A percentile compares a stretch with the other conserved stretches of the same genome.
These are phyloP conservation scores for Acronicta psi DNA, from an alignment of 2,888 invertebrate species.

Conservation along the genomic window DNA sequence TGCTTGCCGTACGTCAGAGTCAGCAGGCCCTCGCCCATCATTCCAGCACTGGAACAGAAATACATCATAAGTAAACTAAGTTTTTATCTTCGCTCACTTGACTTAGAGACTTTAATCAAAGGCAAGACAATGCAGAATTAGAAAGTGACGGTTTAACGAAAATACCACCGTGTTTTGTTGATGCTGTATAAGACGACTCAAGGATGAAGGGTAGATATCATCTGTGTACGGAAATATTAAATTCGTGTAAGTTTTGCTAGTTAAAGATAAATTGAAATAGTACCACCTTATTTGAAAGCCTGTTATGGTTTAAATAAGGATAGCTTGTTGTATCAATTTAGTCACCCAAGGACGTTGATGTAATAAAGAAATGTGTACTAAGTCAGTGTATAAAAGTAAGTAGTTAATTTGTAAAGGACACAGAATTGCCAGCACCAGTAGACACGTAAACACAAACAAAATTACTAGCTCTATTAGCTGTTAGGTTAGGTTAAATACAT, in stretches of 20 bases:
- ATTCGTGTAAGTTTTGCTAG: too few relatives aligned
- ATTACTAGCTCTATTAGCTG: neutral
- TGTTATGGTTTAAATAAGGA: too few relatives aligned
- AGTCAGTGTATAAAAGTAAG: too few relatives aligned
- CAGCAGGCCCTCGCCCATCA: constrained; percentile 93
- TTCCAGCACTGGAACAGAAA: constrained; percentile 84
- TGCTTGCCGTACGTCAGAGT: constrained; percentile 98
- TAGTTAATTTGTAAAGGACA: too few relatives aligned
- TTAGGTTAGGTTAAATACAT: constrained; percentile 1
- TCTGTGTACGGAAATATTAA: constrained; percentile 20
- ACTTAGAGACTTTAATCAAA: neutral
- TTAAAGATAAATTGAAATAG: too few relatives aligned
- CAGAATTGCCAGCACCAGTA: too few relatives aligned
- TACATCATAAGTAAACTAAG: constrained; percentile 26
- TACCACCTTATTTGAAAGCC: too few relatives aligned
- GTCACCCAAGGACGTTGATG: too few relatives aligned
- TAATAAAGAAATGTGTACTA: too few relatives aligned
- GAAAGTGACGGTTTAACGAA: constrained; percentile 2
- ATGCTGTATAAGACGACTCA: constrained; percentile 17
- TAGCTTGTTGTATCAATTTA: too few relatives aligned
- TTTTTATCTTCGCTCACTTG: constrained; percentile 16
- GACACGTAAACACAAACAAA: neutral
- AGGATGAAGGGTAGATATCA: neutral
- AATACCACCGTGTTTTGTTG: constrained; percentile 23
- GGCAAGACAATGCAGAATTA: constrained; percentile 13